Percentiles rank a stretch among this genome's conserved stretches.
phyloP scores from a whole-genome alignment of 92 coral and sea anemone genomes.

The Scolanthus callimorphus region DNA sequence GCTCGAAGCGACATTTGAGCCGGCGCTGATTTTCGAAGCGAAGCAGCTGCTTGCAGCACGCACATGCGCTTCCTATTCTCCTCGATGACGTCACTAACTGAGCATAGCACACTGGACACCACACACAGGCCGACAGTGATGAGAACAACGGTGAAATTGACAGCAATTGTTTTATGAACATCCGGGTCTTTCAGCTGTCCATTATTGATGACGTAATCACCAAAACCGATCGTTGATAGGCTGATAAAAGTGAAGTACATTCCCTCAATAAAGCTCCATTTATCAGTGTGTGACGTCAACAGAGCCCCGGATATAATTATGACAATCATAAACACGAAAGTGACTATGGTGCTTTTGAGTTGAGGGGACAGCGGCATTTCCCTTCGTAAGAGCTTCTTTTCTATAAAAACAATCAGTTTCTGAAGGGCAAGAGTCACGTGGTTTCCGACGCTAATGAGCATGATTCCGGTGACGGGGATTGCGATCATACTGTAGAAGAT shows the following conservation, averaged over 20 bases:
- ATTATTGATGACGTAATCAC: slow-evolving; percentile 89
- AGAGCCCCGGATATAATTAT: slow-evolving; percentile 85
- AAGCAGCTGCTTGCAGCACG: neutral
- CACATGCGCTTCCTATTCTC: slow-evolving; percentile 74
- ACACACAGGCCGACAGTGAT: slow-evolving; percentile 87
- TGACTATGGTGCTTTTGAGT: slow-evolving; percentile 71
- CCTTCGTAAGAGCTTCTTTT: slow-evolving; percentile 61
- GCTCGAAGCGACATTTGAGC: neutral
- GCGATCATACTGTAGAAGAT: slow-evolving; percentile 82
- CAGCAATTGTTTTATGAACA: slow-evolving; percentile 58
- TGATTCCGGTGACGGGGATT: slow-evolving; percentile 88
- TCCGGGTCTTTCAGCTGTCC: slow-evolving; percentile 71
- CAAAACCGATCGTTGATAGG: slow-evolving; percentile 93
- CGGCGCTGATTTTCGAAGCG: neutral
- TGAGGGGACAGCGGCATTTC: slow-evolving; percentile 56
- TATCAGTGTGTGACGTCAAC: slow-evolving; percentile 85
- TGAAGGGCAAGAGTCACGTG: slow-evolving; percentile 81
- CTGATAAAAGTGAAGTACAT: slow-evolving; percentile 87
- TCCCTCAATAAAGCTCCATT: slow-evolving; percentile 90
- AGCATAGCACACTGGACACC: slow-evolving; percentile 92
- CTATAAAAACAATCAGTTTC: slow-evolving; percentile 55
- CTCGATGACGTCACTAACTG: slow-evolving; percentile 85
- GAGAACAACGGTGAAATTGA: slow-evolving; percentile 70
- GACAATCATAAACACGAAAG: slow-evolving; percentile 75
- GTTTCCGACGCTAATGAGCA: slow-evolving; percentile 88